A percentile compares a stretch with the other conserved stretches of the same genome.
Conservation (phyloP, 1,140 invertebrate species). For the Myzus persicae region DNA sequence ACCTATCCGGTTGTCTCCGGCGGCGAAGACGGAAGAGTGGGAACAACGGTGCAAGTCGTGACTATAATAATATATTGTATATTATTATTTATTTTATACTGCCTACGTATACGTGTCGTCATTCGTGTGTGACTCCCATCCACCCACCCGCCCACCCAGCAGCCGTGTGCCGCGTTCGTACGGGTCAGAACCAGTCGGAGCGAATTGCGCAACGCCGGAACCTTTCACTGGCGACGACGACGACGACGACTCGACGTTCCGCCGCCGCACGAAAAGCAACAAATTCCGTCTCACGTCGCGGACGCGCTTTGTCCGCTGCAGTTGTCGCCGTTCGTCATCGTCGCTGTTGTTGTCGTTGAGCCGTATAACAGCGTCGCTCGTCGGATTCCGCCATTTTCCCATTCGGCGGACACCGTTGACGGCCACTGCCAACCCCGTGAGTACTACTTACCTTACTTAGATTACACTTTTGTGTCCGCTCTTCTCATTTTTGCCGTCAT, state of each 20-base stretch:
- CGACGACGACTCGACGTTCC: neutral
- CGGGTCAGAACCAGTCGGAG: neutral
- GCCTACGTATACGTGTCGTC: neutral
- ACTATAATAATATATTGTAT: neutral
- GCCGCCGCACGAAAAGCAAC: neutral
- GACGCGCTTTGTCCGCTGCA: neutral
- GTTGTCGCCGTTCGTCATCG: neutral
- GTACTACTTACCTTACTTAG: neutral
- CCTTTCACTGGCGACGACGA: slow-evolving; percentile 17
- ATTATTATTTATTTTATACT: no score
- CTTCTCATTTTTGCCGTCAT: neutral
- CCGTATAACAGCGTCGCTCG: neutral
- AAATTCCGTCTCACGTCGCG: neutral
- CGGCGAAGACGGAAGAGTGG: neutral
- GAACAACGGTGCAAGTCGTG: neutral
- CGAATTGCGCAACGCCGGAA: neutral
- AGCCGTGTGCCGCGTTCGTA: neutral
- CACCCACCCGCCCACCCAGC: neutral
- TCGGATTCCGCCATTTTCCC: neutral
- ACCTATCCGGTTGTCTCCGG: neutral
- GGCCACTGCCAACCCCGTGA: neutral
- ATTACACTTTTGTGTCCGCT: neutral
- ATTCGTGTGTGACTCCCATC: neutral
- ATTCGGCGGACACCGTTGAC: slow-evolving; percentile 2
- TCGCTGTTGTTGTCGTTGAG: neutral